phyloP scores from a whole-genome alignment of 2,888 invertebrate species.

The Rugalucina vietnamica region DNA sequence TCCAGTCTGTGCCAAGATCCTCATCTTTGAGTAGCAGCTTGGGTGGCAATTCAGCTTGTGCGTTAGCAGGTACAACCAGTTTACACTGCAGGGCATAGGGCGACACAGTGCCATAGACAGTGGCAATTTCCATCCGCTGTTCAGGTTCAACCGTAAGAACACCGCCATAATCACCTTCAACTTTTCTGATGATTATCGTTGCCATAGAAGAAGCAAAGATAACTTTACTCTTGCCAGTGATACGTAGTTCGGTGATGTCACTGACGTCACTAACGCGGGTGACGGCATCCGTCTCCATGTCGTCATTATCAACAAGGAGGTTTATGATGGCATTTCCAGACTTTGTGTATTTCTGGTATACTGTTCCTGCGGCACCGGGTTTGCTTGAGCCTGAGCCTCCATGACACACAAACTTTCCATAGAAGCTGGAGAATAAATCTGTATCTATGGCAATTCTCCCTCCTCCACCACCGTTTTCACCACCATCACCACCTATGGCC shows the following conservation, averaged over 20 bases:
- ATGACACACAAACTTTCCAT: conserved; percentile 50
- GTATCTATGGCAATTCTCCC: conserved; percentile 65
- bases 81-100: conserved; percentile 68
- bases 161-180: conserved; percentile 70
- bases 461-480: conserved; percentile 68
- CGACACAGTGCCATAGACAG: conserved; percentile 68
- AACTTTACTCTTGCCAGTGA: conserved; percentile 49
- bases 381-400: conserved; percentile 62
- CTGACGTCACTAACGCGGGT: conserved; percentile 43
- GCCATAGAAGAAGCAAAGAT: conserved; percentile 34
- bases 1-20: conserved; percentile 27
- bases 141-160: conserved; percentile 43
- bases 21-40: conserved; percentile 68
- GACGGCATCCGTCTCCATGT: conserved; percentile 22
- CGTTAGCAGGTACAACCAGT: conserved; percentile 56
- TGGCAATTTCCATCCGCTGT: conserved; percentile 67
- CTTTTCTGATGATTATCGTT: conserved; percentile 35
- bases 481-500: conserved; percentile 66
- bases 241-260: conserved; percentile 47
- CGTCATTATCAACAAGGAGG: conserved; percentile 62
- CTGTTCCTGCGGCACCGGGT: conserved; percentile 71
- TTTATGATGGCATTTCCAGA: conserved; percentile 50
- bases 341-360: conserved; percentile 60
- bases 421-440: conserved; percentile 53
- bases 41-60: conserved; percentile 58